Conservation (phyloP, 2,888 invertebrate genomes). For the Sinotaia quadrata region DNA sequence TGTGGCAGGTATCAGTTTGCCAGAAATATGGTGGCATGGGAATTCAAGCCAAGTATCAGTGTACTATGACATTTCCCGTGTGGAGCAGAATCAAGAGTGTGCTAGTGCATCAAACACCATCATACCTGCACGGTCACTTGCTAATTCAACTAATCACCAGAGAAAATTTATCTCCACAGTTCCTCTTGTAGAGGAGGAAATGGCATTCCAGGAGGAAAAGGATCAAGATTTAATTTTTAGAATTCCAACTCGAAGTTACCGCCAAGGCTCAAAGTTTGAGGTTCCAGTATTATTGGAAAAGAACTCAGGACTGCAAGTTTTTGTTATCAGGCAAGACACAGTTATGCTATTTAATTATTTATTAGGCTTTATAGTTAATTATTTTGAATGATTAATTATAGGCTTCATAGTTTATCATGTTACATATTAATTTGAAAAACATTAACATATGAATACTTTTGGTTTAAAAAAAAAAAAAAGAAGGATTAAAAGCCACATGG, state of each 20-base stretch:
- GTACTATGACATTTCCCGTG: conserved; percentile 85
- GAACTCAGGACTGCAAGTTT: conserved; percentile 77
- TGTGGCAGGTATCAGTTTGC: conserved; percentile 88
- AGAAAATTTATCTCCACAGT: conserved; percentile 49
- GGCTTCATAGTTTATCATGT: no score
- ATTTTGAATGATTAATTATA: no score
- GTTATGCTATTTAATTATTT: no score
- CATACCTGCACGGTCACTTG: conserved; percentile 47
- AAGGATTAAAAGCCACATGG: no score
- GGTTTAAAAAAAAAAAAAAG: no score
- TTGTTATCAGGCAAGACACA: conserved; percentile 90
- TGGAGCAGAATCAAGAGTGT: conserved; percentile 63
- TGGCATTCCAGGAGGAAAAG: conserved; percentile 84
- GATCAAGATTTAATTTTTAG: conserved; percentile 88
- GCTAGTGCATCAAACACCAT: conserved; percentile 62
- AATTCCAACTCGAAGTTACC: conserved; percentile 89
- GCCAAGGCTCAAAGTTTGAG: conserved; percentile 90
- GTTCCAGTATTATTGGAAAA: conserved; percentile 86
- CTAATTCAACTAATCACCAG: conserved; percentile 28
- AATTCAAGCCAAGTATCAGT: conserved; percentile 79
- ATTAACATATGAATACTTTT: no score
- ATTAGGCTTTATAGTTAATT: no score
- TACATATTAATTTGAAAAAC: no score
- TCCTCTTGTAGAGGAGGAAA: conserved; percentile 44
- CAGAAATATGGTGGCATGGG: conserved; percentile 88